Evolutionary conservation across 1,140 invertebrate genomes (phyloP).

Genomic region (Drosophila ogumai): DNA sequence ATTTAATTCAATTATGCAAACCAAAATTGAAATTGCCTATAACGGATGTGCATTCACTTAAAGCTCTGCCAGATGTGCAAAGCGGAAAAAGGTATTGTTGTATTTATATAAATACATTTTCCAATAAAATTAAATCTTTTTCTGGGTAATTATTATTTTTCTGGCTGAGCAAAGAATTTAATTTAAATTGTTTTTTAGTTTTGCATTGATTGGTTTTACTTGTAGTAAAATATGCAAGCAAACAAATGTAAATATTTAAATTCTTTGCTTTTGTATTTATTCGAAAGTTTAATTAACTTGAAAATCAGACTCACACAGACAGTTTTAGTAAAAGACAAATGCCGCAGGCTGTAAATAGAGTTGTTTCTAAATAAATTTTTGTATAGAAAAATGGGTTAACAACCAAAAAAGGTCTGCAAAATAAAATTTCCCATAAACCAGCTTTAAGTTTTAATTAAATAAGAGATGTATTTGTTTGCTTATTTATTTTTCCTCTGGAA

Average conservation of each 20-base stretch:
- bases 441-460: background rate
- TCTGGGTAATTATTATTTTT: background rate
- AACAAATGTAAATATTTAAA: background rate
- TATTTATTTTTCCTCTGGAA: background rate
- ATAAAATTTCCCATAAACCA: background rate
- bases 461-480: too few species aligned
- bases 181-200: background rate
- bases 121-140: background rate
- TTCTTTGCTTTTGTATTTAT: background rate
- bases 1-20: constrained; percentile 51
- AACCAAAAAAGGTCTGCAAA: background rate
- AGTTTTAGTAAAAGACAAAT: background rate
- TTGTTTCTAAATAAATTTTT: background rate
- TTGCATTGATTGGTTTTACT: background rate
- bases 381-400: background rate
- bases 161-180: background rate
- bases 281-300: background rate
- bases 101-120: background rate
- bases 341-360: too few species aligned
- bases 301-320: background rate
- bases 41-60: constrained; percentile 15
- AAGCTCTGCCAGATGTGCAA: constrained; percentile 13
- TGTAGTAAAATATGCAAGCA: background rate
- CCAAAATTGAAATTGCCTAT: constrained; percentile 17
- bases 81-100: background rate